These are phyloP conservation scores for Callospermophilus lateralis DNA, from an alignment of 2,113 vertebrate species.

Conservation along the genomic window DNA sequence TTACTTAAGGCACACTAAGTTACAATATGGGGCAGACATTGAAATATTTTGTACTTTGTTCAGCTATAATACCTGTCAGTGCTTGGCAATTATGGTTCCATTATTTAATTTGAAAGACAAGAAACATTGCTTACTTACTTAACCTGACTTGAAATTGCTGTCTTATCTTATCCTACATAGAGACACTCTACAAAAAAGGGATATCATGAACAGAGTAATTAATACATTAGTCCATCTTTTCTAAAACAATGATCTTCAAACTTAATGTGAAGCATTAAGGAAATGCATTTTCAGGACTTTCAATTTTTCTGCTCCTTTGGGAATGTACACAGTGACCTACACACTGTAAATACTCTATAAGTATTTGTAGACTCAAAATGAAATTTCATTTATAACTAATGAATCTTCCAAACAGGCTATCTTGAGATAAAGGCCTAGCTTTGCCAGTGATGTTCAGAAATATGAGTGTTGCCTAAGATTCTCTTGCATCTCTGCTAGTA, in stretches of 20 bases:
- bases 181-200: neutral
- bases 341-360: neutral
- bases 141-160: neutral
- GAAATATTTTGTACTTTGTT: neutral
- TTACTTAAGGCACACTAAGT: conserved; percentile 29
- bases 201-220: neutral
- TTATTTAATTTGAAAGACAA: conserved; percentile 46
- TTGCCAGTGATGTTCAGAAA: conserved; percentile 35
- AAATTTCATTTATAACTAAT: conserved; percentile 30
- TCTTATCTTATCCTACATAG: neutral
- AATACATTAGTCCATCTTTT: neutral
- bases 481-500: conserved; percentile 51
- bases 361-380: neutral
- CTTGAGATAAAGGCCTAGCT: conserved; percentile 16
- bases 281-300: neutral
- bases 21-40: neutral
- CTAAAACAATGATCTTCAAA: neutral
- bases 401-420: neutral
- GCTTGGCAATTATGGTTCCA: neutral
- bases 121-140: conserved; percentile 33
- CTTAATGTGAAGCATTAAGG: conserved; percentile 9
- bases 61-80: neutral
- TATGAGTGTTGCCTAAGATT: conserved; percentile 56
- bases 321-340: neutral
- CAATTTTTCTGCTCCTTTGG: neutral